A percentile compares a stretch with the other conserved stretches of the same genome.
Conservation (phyloP, 2,888 invertebrate species). For the Drosophila hamatofila region DNA sequence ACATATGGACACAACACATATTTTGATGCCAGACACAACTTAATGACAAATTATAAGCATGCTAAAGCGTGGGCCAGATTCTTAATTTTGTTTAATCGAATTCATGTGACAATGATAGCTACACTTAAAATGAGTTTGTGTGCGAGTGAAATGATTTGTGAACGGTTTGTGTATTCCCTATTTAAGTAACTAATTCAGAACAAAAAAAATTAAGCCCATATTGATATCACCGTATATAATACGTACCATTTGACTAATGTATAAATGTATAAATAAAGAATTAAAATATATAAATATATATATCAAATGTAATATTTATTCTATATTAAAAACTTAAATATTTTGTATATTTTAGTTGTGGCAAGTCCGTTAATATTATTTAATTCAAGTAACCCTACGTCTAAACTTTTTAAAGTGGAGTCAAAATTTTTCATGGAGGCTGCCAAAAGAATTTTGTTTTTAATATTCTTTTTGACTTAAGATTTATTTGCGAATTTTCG, state of each 20-base stretch:
- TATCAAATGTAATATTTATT: background rate
- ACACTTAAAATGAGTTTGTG: conserved; percentile 10
- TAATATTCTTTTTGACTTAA: background rate
- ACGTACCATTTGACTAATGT: background rate
- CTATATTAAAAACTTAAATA: background rate
- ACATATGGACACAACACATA: conserved; percentile 34
- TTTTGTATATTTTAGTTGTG: background rate
- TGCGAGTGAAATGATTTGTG: conserved; percentile 5
- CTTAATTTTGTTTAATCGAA: conserved; percentile 38
- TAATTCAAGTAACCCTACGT: conserved; percentile 1
- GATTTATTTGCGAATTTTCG: conserved; percentile 22
- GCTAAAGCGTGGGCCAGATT: conserved; percentile 73
- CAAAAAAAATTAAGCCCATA: conserved; percentile 1
- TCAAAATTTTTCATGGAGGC: background rate
- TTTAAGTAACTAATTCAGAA: background rate
- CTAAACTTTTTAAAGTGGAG: background rate
- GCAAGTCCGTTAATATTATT: background rate
- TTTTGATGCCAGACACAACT: conserved; percentile 42
- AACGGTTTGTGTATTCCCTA: background rate
- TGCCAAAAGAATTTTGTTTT: conserved; percentile 2
- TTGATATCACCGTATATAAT: background rate
- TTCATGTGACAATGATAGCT: conserved; percentile 15
- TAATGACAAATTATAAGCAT: conserved; percentile 58
- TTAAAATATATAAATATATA: background rate
- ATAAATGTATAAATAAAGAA: too few species aligned